Evolutionary conservation across 2,888 invertebrate species (phyloP), one percentile per base, ranked within the genome.

Genomic region (Drosophila aldrichi): DNA sequence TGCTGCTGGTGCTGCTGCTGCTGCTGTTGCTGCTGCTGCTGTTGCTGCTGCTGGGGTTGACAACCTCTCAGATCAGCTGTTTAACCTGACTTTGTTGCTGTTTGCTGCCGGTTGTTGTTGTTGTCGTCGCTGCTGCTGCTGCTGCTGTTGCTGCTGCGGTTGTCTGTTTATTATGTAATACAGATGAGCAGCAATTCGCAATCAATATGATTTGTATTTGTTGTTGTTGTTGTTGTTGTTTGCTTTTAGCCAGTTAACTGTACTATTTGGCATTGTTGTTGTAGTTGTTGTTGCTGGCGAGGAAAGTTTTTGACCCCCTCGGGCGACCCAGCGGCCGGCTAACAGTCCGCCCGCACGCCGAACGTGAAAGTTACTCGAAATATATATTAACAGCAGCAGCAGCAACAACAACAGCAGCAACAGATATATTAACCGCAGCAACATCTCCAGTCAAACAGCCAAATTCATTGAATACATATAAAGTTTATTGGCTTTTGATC

Each of bases 401-500:
- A 55, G 10, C 38, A 62, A 25, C 25, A 25, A 8, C 40, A 55
- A 18, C 55, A 43, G 2, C 32, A 60, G 14, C 40, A 55, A 14
- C 56, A 32, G 12, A 14, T 52, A 46, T 48, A 68, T 25, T 49
- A 68, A 61, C 58, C 67, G 46, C 61, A 64, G 48, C 64, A 63
- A 61, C 61, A 71, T 70, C 65, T 61, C 61, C 57, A 65, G 54
- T 65, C 72, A 66, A 66, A 69, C 66, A 70, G 55, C 63, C 61
- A 82, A 72, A 81, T 70, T 75, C 76, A 81, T 73, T 77, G 80
- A 82, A 74, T 77, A 71, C 65, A 54, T 71, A 60, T 70, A 78
- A 81, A 81, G 90, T 89, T 89, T 90, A 84, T 88, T 90, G 90
- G 84, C 90, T 88, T 84, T 83, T 81, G 81, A 89, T 85, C 87